Evolutionary conservation across 2,888 invertebrate species (phyloP).

Genomic region (Lepidonotus clava): DNA sequence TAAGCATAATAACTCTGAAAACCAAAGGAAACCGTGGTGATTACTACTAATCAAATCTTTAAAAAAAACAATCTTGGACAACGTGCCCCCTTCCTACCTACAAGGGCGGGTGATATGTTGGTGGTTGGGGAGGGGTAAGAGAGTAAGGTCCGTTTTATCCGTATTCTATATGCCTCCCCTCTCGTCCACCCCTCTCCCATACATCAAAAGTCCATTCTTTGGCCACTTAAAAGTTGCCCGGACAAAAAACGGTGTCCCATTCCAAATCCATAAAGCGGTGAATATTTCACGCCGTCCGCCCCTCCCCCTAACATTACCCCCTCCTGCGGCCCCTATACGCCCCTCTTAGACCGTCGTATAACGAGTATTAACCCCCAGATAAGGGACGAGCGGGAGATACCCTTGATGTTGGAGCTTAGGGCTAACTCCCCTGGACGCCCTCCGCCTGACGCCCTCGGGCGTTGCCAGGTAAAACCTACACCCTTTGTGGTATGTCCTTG

Average conservation of each 20-base stretch:
- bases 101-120: too few species aligned
- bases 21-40: too few species aligned
- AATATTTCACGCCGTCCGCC: background rate
- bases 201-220: background rate
- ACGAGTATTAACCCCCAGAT: background rate
- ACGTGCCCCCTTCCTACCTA: too few species aligned
- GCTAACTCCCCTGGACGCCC: background rate
- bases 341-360: background rate
- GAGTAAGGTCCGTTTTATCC: too few species aligned
- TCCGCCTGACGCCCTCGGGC: background rate
- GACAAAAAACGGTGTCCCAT: background rate
- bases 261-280: background rate
- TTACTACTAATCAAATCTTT: too few species aligned
- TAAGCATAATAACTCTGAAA: too few species aligned
- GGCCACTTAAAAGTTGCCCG: background rate
- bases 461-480: background rate
- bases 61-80: too few species aligned
- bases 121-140: too few species aligned
- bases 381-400: conserved; percentile 7
- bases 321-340: background rate
- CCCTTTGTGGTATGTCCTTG: background rate
- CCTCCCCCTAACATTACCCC: background rate
- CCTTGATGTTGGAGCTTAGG: conserved; percentile 35
- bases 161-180: too few species aligned
- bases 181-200: too few species aligned